Evolutionary conservation across 2,797 vertebrate species (phyloP).

Genomic region (Melanotaenia maccullochi): DNA sequence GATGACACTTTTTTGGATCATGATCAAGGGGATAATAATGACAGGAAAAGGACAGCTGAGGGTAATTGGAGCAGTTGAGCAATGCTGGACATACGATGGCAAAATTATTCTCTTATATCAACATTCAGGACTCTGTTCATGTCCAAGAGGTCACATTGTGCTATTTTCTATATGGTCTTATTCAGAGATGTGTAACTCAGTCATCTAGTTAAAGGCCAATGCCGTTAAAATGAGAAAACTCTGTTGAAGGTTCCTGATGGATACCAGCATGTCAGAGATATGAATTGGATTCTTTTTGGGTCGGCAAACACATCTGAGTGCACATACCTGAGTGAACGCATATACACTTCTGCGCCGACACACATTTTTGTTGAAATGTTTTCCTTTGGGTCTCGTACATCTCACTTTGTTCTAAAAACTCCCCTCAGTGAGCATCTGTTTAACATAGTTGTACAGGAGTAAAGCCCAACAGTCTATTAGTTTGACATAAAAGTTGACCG

Average conservation of each 20-base stretch:
- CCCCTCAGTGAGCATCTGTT: constrained; percentile 69
- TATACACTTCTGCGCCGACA: constrained; percentile 26
- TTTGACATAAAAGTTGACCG: constrained; percentile 56
- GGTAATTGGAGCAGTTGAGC: constrained; percentile 20
- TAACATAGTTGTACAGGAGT: constrained; percentile 54
- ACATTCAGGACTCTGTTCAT: constrained; percentile 2
- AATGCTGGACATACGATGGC: not conserved
- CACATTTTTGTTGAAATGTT: constrained; percentile 58
- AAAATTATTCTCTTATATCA: not conserved
- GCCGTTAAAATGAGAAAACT: constrained; percentile 63
- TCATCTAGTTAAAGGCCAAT: constrained; percentile 56
- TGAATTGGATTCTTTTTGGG: constrained; percentile 67
- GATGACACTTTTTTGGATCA: constrained; percentile 57
- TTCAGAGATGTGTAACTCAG: constrained; percentile 53
- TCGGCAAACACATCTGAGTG: constrained; percentile 39
- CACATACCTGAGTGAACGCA: constrained; percentile 2
- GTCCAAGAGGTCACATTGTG: constrained; percentile 14
- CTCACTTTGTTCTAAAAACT: constrained; percentile 80
- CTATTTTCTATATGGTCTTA: constrained; percentile 18
- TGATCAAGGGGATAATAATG: constrained; percentile 47
- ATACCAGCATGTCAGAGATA: constrained; percentile 58
- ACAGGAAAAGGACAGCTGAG: constrained; percentile 39
- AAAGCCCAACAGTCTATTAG: constrained; percentile 40
- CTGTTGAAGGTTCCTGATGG: constrained; percentile 55
- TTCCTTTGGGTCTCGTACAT: constrained; percentile 74